phyloP scores from a whole-genome alignment of 2,113 vertebrate species.

The Microcebus ravelobensis region DNA sequence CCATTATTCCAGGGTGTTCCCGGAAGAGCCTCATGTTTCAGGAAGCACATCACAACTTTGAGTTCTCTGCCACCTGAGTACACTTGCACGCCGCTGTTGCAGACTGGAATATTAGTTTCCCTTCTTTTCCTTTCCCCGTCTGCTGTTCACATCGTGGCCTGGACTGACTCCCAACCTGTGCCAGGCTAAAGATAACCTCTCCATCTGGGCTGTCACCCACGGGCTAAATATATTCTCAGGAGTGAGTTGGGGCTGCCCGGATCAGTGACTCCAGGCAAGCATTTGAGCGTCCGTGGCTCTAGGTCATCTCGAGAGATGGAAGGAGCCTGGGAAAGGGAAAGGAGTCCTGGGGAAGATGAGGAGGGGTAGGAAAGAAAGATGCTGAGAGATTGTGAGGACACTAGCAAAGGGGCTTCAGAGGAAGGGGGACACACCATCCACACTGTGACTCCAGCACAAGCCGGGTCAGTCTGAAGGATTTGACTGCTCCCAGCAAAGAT shows the following conservation, averaged over 20 bases:
- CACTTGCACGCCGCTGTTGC: background rate
- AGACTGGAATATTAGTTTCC: background rate
- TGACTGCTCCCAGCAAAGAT: slow-evolving; percentile 9
- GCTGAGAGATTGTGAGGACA: background rate
- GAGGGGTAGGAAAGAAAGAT: background rate
- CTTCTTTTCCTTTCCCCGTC: background rate
- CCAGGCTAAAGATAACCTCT: slow-evolving; percentile 76
- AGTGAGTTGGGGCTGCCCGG: slow-evolving; percentile 64
- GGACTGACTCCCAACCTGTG: slow-evolving; percentile 37
- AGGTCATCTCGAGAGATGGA: background rate
- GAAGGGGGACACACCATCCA: background rate
- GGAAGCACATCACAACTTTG: slow-evolving; percentile 20
- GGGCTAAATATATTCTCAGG: slow-evolving; percentile 63
- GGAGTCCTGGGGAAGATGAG: fast-evolving
- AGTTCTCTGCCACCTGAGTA: background rate
- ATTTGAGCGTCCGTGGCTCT: background rate
- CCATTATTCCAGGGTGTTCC: slow-evolving; percentile 66
- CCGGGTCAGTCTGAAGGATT: background rate
- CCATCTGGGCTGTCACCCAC: slow-evolving; percentile 12
- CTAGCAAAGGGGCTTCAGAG: background rate
- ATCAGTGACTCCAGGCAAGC: background rate
- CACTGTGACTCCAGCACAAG: background rate
- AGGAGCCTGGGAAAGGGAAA: background rate
- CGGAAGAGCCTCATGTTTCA: slow-evolving; percentile 66
- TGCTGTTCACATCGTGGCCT: background rate